These are phyloP conservation scores for Varecia variegata DNA, from an alignment of 2,797 vertebrate species.

Conservation along the genomic window DNA sequence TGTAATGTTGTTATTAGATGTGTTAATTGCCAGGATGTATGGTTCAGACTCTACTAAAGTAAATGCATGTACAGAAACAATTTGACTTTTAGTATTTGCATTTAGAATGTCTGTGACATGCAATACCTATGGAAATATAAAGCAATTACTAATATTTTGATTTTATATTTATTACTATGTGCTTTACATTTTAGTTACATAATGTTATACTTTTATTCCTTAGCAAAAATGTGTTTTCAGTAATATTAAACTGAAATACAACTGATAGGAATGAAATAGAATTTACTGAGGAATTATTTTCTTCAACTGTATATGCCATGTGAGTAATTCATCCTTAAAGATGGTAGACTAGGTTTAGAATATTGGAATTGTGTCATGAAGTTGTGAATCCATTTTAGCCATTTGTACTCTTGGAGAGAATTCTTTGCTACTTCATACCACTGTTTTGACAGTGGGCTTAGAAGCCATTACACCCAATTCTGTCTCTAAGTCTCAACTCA, in stretches of 20 bases:
- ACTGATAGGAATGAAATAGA: not conserved
- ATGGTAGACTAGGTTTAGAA: not conserved
- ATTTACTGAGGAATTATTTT: constrained; percentile 16
- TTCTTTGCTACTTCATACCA: not conserved
- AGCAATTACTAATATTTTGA: constrained; percentile 79
- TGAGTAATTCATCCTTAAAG: not conserved
- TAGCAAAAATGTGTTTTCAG: constrained; percentile 56
- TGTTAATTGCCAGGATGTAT: not conserved
- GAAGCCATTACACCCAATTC: not conserved
- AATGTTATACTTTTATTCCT: constrained; percentile 61
- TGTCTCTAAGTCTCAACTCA: not conserved
- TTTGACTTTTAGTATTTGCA: constrained; percentile 78
- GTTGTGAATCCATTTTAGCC: not conserved
- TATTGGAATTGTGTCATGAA: not conserved
- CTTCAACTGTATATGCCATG: not conserved
- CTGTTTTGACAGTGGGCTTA: not conserved
- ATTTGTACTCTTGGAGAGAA: not conserved
- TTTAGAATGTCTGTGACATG: constrained; percentile 74
- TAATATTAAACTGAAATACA: constrained; percentile 15
- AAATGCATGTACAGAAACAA: constrained; percentile 75
- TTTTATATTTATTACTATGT: constrained; percentile 73
- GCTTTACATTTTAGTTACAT: constrained; percentile 76
- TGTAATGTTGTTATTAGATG: not conserved
- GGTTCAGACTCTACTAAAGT: constrained; percentile 35
- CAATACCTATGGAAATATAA: constrained; percentile 77